Evolutionary conservation across 2,797 vertebrate genomes (phyloP).

Genomic region (Lutjanus argentimaculatus): DNA sequence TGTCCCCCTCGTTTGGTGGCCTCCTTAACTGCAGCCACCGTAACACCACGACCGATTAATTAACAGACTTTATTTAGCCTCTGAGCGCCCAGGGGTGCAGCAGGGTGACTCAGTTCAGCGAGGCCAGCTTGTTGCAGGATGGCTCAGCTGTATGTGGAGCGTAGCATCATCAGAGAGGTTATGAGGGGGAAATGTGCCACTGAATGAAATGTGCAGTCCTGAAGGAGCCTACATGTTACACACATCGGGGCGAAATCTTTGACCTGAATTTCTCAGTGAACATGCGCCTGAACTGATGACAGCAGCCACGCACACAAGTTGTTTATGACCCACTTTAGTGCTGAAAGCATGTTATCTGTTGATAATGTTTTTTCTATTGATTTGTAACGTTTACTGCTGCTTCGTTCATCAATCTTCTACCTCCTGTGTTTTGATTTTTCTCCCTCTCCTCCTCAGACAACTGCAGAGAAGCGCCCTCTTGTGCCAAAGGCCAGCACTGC

Average conservation of each 20-base stretch:
- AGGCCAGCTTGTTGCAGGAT: conserved; percentile 31
- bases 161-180: conserved; percentile 15
- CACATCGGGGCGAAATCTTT: background rate
- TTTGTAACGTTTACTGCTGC: background rate
- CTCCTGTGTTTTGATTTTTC: background rate
- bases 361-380: background rate
- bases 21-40: conserved; percentile 44
- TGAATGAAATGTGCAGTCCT: conserved; percentile 40
- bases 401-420: background rate
- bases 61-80: conserved; percentile 43
- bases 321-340: conserved; percentile 6
- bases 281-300: conserved; percentile 6
- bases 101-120: conserved; percentile 47
- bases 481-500: conserved; percentile 84
- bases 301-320: background rate
- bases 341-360: background rate
- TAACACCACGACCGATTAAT: conserved; percentile 8
- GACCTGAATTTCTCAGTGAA: conserved; percentile 43
- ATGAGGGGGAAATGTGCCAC: background rate
- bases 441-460: conserved; percentile 52
- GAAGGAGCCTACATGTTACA: background rate
- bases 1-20: conserved; percentile 31
- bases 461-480: conserved; percentile 86
- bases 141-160: conserved; percentile 56
- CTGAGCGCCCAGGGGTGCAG: conserved; percentile 17